Evolutionary conservation across 2,113 vertebrate genomes (phyloP), one percentile per base, ranked within the genome.

Genomic region (Cynocephalus volans): DNA sequence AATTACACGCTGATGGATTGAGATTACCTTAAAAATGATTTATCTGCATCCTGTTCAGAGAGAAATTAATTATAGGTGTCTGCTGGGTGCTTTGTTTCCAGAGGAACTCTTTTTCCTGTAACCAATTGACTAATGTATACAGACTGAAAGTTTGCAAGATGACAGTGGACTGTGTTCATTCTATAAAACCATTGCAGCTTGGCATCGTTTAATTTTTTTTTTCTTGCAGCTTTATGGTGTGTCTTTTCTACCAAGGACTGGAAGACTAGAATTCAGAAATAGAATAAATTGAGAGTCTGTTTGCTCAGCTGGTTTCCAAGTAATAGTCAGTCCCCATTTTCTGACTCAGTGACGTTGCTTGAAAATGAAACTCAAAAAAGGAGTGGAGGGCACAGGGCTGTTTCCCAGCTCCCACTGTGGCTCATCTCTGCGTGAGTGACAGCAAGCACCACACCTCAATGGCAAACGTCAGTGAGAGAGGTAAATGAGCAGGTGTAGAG

Each of bases 261-360:
- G 33, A 73, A 95, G 52, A 90, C 80, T 17, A 67, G 18, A 79
- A 80, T 96, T 93, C 80, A 65, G 48, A 96, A 87, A 70, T 79
- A 91, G 64, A 93, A 85, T 94, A 79, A 64, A 75, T 79, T 58
- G 62, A 60, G 50, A 89, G n/a, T 60, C 82, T 82, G 54, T 93
- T 95, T 90, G 65, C 76, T 88, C 73, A 86, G 36, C 77, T 94
- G 72, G 65, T 84, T 87, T 90, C 73, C 93, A 93, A 92, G 58
- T 85, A 77, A 75, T 70, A 62, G 69, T 82, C 58, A 80, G n/a
- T 31, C 60, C 62, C n/a, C 64, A 3, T 36, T 45, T 64, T 94
- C 58, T 87, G 10, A 82, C 76, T 69, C 82, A 54, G 19, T 80
- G 33, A 93, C 87, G 67, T 87, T 4, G 24, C 75, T 96, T 81